Evolutionary conservation across 2,113 vertebrate genomes (phyloP).

Genomic region (Lepus americanus): DNA sequence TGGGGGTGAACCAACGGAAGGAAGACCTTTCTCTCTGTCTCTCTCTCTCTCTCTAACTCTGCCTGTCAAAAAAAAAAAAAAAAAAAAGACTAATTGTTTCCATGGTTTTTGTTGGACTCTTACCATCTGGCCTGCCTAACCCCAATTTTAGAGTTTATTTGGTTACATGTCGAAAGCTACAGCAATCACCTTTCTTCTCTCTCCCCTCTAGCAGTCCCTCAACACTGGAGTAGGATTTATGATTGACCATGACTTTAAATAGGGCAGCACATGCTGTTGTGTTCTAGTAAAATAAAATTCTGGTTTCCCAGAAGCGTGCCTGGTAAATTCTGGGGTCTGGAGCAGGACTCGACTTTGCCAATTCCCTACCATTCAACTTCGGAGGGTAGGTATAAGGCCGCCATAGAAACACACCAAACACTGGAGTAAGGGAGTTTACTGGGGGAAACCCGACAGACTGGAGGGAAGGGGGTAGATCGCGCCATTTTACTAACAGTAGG

Average conservation of each 20-base stretch:
- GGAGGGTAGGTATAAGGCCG: background rate
- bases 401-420: no score
- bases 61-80: no score
- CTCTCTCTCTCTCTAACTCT: no score
- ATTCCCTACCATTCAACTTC: background rate
- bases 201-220: background rate
- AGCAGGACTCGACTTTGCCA: background rate
- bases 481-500: background rate
- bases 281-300: constrained; percentile 22
- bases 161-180: background rate
- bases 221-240: background rate
- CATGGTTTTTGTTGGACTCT: background rate
- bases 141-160: background rate
- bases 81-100: no score
- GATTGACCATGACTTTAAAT: background rate
- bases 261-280: background rate
- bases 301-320: background rate
- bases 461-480: no score
- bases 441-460: no score
- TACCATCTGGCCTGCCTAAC: background rate
- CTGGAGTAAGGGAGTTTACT: no score
- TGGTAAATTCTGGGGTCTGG: constrained; percentile 6
- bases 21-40: no score
- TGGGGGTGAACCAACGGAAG: no score
- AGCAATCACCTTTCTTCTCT: background rate